phyloP scores from a whole-genome alignment of 2,113 vertebrate species.

The Notechis scutatus region DNA sequence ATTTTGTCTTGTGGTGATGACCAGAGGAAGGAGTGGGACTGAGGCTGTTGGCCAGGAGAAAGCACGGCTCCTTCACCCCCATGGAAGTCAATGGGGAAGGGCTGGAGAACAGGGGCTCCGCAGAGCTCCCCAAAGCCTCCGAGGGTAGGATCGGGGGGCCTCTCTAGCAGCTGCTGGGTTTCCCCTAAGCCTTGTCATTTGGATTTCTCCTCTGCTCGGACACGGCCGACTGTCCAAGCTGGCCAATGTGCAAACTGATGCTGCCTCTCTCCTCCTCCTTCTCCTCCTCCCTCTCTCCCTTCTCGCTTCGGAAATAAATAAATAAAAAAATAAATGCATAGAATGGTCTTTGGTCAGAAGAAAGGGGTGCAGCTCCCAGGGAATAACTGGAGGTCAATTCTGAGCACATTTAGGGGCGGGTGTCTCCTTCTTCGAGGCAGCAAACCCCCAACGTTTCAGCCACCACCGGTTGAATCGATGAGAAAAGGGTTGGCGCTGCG shows the following conservation, averaged over 20 bases:
- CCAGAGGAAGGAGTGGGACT: neutral
- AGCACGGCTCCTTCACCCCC: neutral
- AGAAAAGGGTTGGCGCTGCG: neutral
- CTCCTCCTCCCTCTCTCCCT: fast-evolving
- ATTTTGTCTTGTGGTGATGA: too few relatives aligned
- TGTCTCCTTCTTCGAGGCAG: neutral
- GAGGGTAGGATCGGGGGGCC: neutral
- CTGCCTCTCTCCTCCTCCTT: neutral
- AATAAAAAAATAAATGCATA: conserved; percentile 49
- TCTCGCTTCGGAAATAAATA: neutral
- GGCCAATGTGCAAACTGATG: neutral
- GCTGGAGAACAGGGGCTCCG: neutral
- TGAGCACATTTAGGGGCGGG: neutral
- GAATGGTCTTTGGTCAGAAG: conserved; percentile 60
- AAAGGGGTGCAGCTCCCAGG: neutral
- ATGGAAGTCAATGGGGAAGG: neutral
- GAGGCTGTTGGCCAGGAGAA: neutral
- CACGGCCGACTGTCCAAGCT: too few relatives aligned
- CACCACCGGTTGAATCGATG: too few relatives aligned
- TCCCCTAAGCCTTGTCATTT: neutral
- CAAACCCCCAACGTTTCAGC: neutral
- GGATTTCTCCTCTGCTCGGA: neutral
- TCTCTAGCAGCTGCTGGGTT: neutral
- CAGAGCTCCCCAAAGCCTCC: neutral
- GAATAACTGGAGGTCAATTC: neutral